phyloP scores from a whole-genome alignment of 2,888 invertebrate genomes.

The Oscheius sp. region DNA sequence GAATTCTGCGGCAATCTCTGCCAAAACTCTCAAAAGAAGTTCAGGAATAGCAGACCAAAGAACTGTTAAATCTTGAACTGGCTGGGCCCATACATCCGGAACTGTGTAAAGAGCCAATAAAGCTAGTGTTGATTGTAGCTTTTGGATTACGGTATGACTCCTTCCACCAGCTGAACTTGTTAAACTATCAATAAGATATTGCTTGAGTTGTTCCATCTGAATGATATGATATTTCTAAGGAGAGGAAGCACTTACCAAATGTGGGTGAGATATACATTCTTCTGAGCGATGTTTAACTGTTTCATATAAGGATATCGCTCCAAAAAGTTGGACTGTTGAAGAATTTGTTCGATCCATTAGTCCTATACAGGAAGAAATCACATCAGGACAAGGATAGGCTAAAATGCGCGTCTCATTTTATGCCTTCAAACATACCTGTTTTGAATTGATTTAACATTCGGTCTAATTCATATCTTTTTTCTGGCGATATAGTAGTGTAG shows the following conservation, averaged over 20 bases:
- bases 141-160: conserved; percentile 17
- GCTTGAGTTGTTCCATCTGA: conserved; percentile 45
- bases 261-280: conserved; percentile 41
- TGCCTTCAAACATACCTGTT: conserved; percentile 29
- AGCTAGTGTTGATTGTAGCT: conserved; percentile 49
- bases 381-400: conserved; percentile 24
- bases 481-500: conserved; percentile 43
- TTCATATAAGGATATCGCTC: conserved; percentile 49
- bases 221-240: background rate
- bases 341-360: conserved; percentile 38
- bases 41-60: conserved; percentile 54
- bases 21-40: conserved; percentile 56
- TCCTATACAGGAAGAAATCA: conserved; percentile 36
- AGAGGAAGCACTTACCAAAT: conserved; percentile 33
- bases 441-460: conserved; percentile 43
- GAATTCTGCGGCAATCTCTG: conserved; percentile 63
- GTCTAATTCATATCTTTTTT: conserved; percentile 41
- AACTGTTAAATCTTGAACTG: conserved; percentile 56
- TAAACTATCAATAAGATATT: conserved; percentile 45
- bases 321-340: conserved; percentile 45
- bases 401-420: background rate
- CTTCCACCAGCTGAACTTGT: conserved; percentile 31
- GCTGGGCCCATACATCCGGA: conserved; percentile 58
- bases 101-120: conserved; percentile 49
- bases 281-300: conserved; percentile 47